These are phyloP conservation scores for Pseudomugil tenellus DNA, from an alignment of 2,797 vertebrate species.

Conservation along the genomic window DNA sequence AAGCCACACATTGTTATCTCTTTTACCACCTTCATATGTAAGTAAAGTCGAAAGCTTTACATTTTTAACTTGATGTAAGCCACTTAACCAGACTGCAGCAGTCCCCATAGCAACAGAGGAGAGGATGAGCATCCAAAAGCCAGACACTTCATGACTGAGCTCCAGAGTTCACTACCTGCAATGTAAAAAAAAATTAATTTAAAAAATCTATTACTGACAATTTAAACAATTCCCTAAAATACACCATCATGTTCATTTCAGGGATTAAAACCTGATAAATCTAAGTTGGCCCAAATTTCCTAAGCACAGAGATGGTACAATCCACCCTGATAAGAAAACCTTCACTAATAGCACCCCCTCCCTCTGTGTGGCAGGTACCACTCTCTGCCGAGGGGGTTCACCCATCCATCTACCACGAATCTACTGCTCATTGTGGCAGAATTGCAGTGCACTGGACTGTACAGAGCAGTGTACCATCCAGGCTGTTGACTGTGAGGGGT, in stretches of 20 bases:
- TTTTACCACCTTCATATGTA: neutral
- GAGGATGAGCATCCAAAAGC: constrained; percentile 60
- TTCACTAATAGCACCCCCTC: constrained; percentile 49
- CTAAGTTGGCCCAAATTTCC: constrained; percentile 34
- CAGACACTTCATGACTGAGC: constrained; percentile 19
- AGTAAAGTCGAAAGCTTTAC: neutral
- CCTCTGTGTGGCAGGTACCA: constrained; percentile 77
- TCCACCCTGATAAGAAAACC: constrained; percentile 65
- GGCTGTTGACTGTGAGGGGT: constrained; percentile 84
- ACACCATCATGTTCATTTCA: neutral
- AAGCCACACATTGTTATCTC: neutral
- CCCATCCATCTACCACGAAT: constrained; percentile 70
- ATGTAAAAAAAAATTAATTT: neutral
- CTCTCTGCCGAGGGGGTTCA: constrained; percentile 70
- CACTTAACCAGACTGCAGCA: constrained; percentile 77
- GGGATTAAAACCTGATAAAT: constrained; percentile 30
- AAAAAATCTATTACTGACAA: neutral
- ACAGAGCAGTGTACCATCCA: constrained; percentile 81
- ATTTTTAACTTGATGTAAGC: constrained; percentile 48
- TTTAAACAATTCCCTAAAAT: neutral
- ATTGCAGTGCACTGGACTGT: constrained; percentile 83
- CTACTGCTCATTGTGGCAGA: constrained; percentile 81
- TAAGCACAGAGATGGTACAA: constrained; percentile 64
- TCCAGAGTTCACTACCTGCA: constrained; percentile 14
- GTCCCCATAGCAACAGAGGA: constrained; percentile 86